Percentiles rank a stretch among this genome's conserved stretches.
Evolutionary conservation across 2,888 invertebrate species (phyloP).

Genomic region (Drosophila lutescens): DNA sequence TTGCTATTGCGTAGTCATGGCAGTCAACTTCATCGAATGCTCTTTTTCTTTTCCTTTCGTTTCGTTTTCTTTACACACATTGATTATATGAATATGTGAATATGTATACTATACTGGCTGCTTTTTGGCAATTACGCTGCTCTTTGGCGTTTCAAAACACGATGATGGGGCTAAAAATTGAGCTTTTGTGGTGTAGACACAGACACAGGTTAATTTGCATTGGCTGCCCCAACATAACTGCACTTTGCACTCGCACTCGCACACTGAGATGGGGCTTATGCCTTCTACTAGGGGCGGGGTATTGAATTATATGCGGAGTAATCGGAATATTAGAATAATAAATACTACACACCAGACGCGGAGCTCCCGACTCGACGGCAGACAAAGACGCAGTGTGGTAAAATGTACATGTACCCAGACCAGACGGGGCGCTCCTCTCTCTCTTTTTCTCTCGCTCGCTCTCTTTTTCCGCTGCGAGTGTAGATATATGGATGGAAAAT

Average conservation of each 20-base stretch:
- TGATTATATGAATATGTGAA: slow-evolving; percentile 72
- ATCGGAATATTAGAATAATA: slow-evolving; percentile 48
- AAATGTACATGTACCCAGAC: slow-evolving; percentile 56
- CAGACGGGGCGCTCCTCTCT: slow-evolving; percentile 42
- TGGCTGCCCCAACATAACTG: slow-evolving; percentile 15
- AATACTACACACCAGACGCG: slow-evolving; percentile 64
- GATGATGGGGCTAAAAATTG: slow-evolving; percentile 26
- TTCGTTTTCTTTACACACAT: slow-evolving; percentile 58
- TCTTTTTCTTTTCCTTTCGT: slow-evolving; percentile 63
- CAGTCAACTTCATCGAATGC: slow-evolving; percentile 67
- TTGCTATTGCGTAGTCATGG: slow-evolving; percentile 79
- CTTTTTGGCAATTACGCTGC: slow-evolving; percentile 47
- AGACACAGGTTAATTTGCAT: slow-evolving; percentile 22
- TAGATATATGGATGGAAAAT: slow-evolving; percentile 74
- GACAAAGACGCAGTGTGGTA: slow-evolving; percentile 73
- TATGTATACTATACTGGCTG: slow-evolving; percentile 67
- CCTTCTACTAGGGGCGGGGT: slow-evolving; percentile 9
- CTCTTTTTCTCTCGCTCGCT: slow-evolving; percentile 2
- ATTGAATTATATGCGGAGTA: slow-evolving; percentile 24
- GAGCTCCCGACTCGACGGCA: slow-evolving; percentile 59
- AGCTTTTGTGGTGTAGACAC: slow-evolving; percentile 25
- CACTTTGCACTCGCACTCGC: slow-evolving; percentile 33
- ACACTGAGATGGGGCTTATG: not conserved
- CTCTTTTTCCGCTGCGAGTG: slow-evolving; percentile 57
- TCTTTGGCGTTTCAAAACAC: slow-evolving; percentile 41